A percentile compares a stretch with the other conserved stretches of the same genome.
Evolutionary conservation across 2,888 invertebrate species (phyloP).

Genomic region (Pteria penguin): DNA sequence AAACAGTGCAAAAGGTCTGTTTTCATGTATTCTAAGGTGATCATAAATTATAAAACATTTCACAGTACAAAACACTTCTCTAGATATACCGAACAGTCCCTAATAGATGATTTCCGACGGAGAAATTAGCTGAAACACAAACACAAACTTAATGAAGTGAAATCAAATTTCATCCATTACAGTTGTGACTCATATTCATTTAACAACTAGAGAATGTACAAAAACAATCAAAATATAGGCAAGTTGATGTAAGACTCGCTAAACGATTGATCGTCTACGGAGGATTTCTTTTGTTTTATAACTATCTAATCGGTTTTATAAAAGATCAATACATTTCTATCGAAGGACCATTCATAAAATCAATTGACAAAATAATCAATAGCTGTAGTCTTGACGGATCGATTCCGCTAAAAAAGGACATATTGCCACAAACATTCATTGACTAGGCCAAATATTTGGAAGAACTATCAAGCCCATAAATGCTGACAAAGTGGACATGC

Average conservation of each 20-base stretch:
- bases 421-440: too few relatives aligned
- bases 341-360: background rate
- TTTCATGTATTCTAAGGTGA: too few relatives aligned
- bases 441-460: too few relatives aligned
- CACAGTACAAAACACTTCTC: too few relatives aligned
- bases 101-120: too few relatives aligned
- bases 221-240: background rate
- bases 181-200: background rate
- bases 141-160: background rate
- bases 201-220: background rate
- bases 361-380: background rate
- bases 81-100: too few relatives aligned
- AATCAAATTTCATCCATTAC: background rate
- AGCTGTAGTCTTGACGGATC: background rate
- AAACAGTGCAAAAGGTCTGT: too few relatives aligned
- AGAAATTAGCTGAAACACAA: background rate
- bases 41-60: too few relatives aligned
- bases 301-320: background rate
- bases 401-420: too few relatives aligned
- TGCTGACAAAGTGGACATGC: background rate
- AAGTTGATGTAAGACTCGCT: too few relatives aligned
- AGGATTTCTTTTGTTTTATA: background rate
- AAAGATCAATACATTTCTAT: conserved; percentile 15
- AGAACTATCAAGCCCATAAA: too few relatives aligned
- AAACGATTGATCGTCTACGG: background rate